Base-by-base conservation (phyloP, 2,888 invertebrate genomes). In the Helicoverpa assulta region DNA sequence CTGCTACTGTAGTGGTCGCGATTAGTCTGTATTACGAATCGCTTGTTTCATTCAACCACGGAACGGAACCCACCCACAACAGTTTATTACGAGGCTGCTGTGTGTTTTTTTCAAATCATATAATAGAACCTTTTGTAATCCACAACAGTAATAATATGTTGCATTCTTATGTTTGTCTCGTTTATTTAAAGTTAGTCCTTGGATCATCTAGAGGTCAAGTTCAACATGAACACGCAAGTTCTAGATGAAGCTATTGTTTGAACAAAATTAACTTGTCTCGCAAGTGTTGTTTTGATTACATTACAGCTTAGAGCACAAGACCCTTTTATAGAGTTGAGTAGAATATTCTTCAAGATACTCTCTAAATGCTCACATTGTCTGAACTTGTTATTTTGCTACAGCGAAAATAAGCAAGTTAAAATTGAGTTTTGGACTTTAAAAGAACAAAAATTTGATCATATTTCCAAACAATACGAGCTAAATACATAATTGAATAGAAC, bases 231-330 rank as follows among this genome's bases (percentile, higher is more conserved):
- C 59, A 37, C 53, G 47, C 19, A 54, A 55, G 37, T 63, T 53
- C 14, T 56, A 56, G 56, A 53, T 52, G 58, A 62, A 67, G 53
- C 33, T 65, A 63, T 54, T 72, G 76, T 80, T 80, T 70, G 65
- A 76, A 66, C 57, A 64, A 76, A 80, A 83, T 80, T 65, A 69
- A 70, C 73, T 80, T 62, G 70, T 62, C 65, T 68, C 43, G 43
- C 61, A 68, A 80, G 65, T 69, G 60, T 80, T 80, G 80, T 73
- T 83, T 61, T 73, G 68, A 73, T 76, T 83, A 80, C 26, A 73
- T 82, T 73, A 76, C 56, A 63, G 58, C 67, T 76, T 63, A 62
- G 50, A 76, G 18, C 63, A 60, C 58, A 47, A 75, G 68, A 68
- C 82, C 80, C 71, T 75, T 76, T 70, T 66, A 43, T 61, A 4